These are phyloP conservation scores for Pyxicephalus adspersus DNA, from an alignment of 2,113 vertebrate genomes.

Conservation along the genomic window DNA sequence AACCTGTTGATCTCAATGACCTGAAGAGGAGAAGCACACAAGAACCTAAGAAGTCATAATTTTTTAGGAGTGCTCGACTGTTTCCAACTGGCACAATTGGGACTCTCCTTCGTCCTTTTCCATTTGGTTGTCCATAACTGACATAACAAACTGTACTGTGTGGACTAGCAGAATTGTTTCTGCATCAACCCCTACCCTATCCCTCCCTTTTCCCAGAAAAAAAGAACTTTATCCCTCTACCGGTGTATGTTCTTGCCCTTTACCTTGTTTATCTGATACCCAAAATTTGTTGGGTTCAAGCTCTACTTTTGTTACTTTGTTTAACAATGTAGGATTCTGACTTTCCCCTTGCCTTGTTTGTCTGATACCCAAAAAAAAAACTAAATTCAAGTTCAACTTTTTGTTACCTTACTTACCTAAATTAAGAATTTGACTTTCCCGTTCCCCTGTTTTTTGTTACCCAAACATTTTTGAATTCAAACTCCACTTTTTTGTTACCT, in stretches of 20 bases:
- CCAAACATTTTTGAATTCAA: neutral
- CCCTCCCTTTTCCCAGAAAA: neutral
- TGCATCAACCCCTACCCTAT: neutral
- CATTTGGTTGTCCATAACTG: slow-evolving; percentile 23
- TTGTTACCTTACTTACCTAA: no score
- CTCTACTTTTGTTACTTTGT: neutral
- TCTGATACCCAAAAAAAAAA: no score
- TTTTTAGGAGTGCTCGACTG: neutral
- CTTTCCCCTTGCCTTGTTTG: no score
- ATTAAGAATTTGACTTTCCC: no score
- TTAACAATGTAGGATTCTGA: neutral
- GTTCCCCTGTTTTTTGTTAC: neutral
- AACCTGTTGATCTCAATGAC: slow-evolving; percentile 89
- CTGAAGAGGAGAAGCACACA: slow-evolving; percentile 87
- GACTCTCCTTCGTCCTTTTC: slow-evolving; percentile 38
- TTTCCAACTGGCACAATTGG: slow-evolving; percentile 19
- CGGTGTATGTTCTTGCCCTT: neutral
- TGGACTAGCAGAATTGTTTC: slow-evolving; percentile 30
- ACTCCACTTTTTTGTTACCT: neutral
- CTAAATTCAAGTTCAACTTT: no score
- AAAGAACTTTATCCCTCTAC: neutral
- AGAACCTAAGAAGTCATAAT: slow-evolving; percentile 89
- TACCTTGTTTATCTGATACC: neutral
- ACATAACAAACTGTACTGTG: slow-evolving; percentile 33
- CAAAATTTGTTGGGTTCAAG: neutral